Evolutionary conservation across 1,140 invertebrate species (phyloP), one percentile per base, ranked within the genome.

Genomic region (Neomicropteryx cornuta): DNA sequence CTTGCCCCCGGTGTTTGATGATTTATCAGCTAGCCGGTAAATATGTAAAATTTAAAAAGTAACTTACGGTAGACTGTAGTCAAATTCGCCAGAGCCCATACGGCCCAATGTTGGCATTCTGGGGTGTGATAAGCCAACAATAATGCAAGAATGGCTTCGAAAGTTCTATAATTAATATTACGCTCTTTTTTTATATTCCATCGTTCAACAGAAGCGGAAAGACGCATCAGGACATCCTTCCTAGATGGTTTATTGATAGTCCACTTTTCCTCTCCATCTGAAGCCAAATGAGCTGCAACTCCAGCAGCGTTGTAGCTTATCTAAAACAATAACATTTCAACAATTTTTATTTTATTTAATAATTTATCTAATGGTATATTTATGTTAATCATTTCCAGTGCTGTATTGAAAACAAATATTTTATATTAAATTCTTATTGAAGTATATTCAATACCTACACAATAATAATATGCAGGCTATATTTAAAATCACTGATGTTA

Each of bases 231-330:
- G 3, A 96, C 87, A 18, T 76, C 68, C n/a, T 78, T 64, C 14
- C 91, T 68, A 3, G 69, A 68, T 1, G 86, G 86, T 17, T 67
- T 56, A 5, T 72, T 59, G 3, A 91, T 76, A 1, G 72, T 80
- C 94, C 94, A 97, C 1, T 78, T 76, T 29, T 76, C 75, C 0
- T 73, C 66, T 0, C 93, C 93, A 66, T 97, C 94, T 0, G 89
- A 94, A 3, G 88, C 87, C 64, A 97, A 84, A 61, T 98, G 93
- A 10, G 91, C 85, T 32, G 97, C 70, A 5, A 98, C 92, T 16
- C 94, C 94, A 8, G 91, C 91, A 13, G 93, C 90, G 70, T 97
- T 97, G 63, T 98, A 97, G 52, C 88, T 91, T 32, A 94, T 88
- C 81, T 85, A 49, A n/a, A 45, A 41, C 38, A n/a, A n/a, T n/a